Base-by-base conservation (phyloP, 2,113 vertebrate species). In the Thermophis baileyi region DNA sequence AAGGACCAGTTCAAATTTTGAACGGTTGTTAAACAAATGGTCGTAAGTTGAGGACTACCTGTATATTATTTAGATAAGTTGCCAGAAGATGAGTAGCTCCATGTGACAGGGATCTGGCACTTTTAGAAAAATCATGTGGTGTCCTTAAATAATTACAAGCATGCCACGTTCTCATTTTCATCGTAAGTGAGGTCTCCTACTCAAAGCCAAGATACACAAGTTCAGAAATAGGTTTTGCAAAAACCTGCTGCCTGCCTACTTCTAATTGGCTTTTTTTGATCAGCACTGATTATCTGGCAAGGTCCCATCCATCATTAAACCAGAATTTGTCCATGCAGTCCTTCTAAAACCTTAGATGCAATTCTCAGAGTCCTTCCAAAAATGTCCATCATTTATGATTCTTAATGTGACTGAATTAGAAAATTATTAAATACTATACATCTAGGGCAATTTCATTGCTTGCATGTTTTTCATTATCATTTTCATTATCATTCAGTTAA, bases 1-100 rank as follows among this genome's bases (percentile, higher is more conserved):
- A 69, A 69, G 30, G 63, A n/a, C 4, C 63, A 16, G 63, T n/a
- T 69, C 12, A 16, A 0, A 69, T 11, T 69, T 69, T 14, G 12
- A n/a, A 69, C n/a, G 30, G 63, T 35, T 16, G 4, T 69, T 69
- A n/a, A 69, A n/a, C 63, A n/a, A n/a, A 69, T 69, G 12, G 12
- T 69, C 0, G 5, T 69, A 69, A 69, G 63, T n/a, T 69, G 63
- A 69, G 63, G 30, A n/a, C 30, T 69, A 63, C 4, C 12, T 69
- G 30, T 91, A 51, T 92, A 92, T n/a, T 92, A 27, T 89, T 27
- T 40, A 91, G 25, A n/a, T 89, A 20, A 24, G 87, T 94, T 93
- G 46, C 93, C 14, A 7, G 54, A 57, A 44, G 55, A 46, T 27
- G 44, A 5, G 14, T 1, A n/a, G 40, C 11, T 86, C 30, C 11